A percentile compares a stretch with the other conserved stretches of the same genome.
phyloP scores from a whole-genome alignment of 1,140 invertebrate species.

The Heliconius nattereri region DNA sequence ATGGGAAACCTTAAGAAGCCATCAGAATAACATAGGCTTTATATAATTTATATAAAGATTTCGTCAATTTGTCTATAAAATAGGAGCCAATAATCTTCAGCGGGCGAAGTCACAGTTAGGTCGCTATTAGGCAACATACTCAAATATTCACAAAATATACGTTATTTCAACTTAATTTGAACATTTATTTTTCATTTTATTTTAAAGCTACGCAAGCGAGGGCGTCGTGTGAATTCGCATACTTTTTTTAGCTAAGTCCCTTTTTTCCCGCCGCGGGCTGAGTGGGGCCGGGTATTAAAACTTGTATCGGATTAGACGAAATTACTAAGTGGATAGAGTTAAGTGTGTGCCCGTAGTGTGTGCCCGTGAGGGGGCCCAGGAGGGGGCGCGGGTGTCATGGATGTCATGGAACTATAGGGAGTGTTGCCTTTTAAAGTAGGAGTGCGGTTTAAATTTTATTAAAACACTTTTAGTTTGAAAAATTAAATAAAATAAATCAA shows the following conservation, averaged over 20 bases:
- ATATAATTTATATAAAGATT: no score
- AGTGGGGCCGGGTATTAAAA: constrained; percentile 69
- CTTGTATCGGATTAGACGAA: constrained; percentile 77
- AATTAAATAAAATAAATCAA: not conserved
- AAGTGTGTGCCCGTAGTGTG: constrained; percentile 55
- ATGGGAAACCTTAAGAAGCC: no score
- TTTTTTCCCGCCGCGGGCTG: constrained; percentile 71
- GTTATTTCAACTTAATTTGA: constrained; percentile 4
- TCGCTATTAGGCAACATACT: not conserved
- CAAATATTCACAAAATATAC: not conserved
- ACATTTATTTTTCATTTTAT: not conserved
- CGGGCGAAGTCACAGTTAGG: no score
- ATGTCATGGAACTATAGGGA: constrained; percentile 19
- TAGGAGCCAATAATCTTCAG: no score
- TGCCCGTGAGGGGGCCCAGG: not conserved
- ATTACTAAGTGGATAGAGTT: constrained; percentile 75
- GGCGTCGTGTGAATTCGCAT: constrained; percentile 67
- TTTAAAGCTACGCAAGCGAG: constrained; percentile 28
- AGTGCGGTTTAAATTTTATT: not conserved
- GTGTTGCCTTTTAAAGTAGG: not conserved
- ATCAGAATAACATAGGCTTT: no score
- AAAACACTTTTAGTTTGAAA: not conserved
- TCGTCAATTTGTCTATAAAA: no score
- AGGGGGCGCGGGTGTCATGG: not conserved
- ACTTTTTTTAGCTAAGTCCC: constrained; percentile 67